These are phyloP conservation scores for Mastacembelus armatus DNA, from an alignment of 2,797 vertebrate genomes.

Conservation along the genomic window DNA sequence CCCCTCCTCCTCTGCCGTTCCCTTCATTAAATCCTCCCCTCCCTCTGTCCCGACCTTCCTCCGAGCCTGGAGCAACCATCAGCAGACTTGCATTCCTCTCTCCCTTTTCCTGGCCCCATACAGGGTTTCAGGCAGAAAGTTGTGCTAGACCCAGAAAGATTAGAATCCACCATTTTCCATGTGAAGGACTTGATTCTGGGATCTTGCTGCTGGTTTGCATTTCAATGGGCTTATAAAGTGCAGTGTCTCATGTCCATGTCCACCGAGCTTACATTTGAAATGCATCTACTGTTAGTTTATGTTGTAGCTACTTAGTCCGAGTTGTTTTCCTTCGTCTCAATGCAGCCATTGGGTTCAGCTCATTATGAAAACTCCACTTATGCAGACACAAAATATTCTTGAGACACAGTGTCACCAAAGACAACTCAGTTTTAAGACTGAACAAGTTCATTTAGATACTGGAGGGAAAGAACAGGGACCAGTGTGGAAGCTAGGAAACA, in stretches of 20 bases:
- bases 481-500: too few relatives aligned
- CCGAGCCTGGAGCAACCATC: constrained; percentile 79
- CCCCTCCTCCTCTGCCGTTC: constrained; percentile 51
- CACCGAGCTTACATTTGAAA: too few relatives aligned
- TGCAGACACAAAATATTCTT: too few relatives aligned
- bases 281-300: too few relatives aligned
- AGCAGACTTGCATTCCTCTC: constrained; percentile 79
- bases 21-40: constrained; percentile 78
- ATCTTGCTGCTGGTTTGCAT: neutral
- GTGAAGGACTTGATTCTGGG: constrained; percentile 5
- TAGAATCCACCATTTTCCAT: constrained; percentile 37
- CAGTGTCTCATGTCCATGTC: neutral
- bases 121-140: constrained; percentile 57
- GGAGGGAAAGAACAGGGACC: too few relatives aligned
- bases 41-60: constrained; percentile 72
- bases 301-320: too few relatives aligned
- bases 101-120: constrained; percentile 79
- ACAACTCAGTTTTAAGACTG: too few relatives aligned
- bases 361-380: too few relatives aligned
- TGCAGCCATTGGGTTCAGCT: too few relatives aligned
- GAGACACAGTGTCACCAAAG: too few relatives aligned
- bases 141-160: constrained; percentile 33
- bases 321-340: too few relatives aligned
- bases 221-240: neutral
- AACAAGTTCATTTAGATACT: too few relatives aligned